Evolutionary conservation across 2,888 invertebrate genomes (phyloP), one percentile per base, ranked within the genome.

Genomic region (Orthosia gothica): DNA sequence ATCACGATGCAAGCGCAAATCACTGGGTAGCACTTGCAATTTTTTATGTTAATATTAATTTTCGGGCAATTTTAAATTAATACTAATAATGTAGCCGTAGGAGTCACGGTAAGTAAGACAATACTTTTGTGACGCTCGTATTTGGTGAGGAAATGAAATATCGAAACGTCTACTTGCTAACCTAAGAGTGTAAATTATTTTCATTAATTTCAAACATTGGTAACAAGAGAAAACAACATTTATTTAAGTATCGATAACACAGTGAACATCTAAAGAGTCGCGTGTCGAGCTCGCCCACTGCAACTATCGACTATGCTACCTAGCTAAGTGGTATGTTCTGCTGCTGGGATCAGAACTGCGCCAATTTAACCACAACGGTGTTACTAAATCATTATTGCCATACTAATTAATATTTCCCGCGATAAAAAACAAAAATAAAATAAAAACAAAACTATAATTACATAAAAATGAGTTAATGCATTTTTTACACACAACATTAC

Each of bases 381-480:
- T 85, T 82, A 85, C 87, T 85, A 88, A 85, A 87, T 84, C 86
- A 85, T 83, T 81, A 88, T 86, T 89, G 90, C 84, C 89, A 90
- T 86, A 91, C 85, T 89, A 91, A 91, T 91, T 87, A 90, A 91
- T 90, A 91, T 89, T 91, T 89, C 82, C 87, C 89, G 90, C 87
- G 87, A 79, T 83, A 84, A 78, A 79, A 87, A 87, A 85, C 89
- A 89, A 90, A 84, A 88, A 89, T 88, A 88, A 89, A 91, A 87
- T 87, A 88, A 85, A 90, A 90, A 89, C 89, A 85, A 91, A 91
- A 92, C 83, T 91, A 92, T 90, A 91, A 92, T 91, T 91, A 93
- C 88, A 92, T 89, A 91, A 89, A 91, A 92, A 92, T 87, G 88
- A 90, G 90, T 89, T 91, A 90, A 91, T 88, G 88, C 86, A 89